Conservation (phyloP, 2,797 vertebrate species). For the Tamandua tetradactyla region DNA sequence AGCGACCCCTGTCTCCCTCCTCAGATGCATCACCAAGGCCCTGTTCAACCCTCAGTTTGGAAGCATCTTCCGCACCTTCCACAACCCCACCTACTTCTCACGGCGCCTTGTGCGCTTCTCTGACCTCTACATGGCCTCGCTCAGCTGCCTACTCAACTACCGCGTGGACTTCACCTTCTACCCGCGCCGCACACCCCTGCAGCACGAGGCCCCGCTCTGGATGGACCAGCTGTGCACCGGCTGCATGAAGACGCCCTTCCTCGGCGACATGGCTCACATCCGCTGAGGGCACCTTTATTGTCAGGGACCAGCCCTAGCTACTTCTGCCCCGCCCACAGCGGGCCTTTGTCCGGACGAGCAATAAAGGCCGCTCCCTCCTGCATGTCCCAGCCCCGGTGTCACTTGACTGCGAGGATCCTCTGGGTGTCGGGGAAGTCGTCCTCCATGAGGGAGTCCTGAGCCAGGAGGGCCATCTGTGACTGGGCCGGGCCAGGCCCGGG, state of each 20-base stretch:
- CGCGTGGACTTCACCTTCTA: slow-evolving; percentile 88
- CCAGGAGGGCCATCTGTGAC: background rate
- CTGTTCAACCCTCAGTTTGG: slow-evolving; percentile 89
- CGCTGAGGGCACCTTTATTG: slow-evolving; percentile 82
- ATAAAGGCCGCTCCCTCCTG: slow-evolving; percentile 55
- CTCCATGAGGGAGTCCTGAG: slow-evolving; percentile 74
- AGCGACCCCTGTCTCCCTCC: background rate
- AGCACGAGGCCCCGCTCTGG: slow-evolving; percentile 89
- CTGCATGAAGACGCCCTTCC: slow-evolving; percentile 90
- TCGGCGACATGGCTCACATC: slow-evolving; percentile 89
- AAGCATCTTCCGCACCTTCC: slow-evolving; percentile 89
- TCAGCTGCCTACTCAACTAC: slow-evolving; percentile 89
- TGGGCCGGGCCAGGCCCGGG: background rate
- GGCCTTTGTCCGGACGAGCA: background rate
- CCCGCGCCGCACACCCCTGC: slow-evolving; percentile 88
- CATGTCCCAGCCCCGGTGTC: background rate
- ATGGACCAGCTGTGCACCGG: slow-evolving; percentile 90
- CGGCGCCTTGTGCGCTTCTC: slow-evolving; percentile 88
- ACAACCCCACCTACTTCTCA: slow-evolving; percentile 90
- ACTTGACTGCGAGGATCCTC: slow-evolving; percentile 75
- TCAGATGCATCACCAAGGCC: slow-evolving; percentile 87
- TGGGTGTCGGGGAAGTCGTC: slow-evolving; percentile 76
- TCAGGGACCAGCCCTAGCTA: background rate
- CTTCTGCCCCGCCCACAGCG: background rate
- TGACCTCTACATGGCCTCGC: slow-evolving; percentile 90